A percentile compares a stretch with the other conserved stretches of the same genome.
Evolutionary conservation across 2,113 vertebrate genomes (phyloP).

Genomic region (Alligator mississippiensis): DNA sequence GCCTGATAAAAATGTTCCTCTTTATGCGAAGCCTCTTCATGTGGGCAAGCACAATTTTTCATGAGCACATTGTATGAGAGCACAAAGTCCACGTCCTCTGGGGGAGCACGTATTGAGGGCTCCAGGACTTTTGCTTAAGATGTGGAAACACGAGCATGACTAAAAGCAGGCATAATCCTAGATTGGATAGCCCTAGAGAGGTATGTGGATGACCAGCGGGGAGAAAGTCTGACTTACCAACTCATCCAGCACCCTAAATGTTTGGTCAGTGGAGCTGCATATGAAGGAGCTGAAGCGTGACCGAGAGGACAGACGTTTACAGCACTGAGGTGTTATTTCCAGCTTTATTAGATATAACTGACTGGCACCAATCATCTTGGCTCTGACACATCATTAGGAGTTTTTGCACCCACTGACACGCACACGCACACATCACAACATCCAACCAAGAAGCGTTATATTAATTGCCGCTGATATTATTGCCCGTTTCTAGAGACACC

Average conservation of each 20-base stretch:
- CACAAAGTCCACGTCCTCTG: neutral
- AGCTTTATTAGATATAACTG: constrained; percentile 74
- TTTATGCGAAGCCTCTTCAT: neutral
- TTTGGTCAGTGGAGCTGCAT: too few relatives aligned
- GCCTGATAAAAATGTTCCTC: neutral
- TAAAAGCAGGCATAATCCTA: too few relatives aligned
- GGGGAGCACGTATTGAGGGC: neutral
- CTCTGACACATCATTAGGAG: constrained; percentile 25
- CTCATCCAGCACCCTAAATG: too few relatives aligned
- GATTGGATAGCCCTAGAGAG: too few relatives aligned
- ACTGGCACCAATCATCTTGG: constrained; percentile 34
- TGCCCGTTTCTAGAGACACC: constrained; percentile 19
- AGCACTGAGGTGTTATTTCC: constrained; percentile 6
- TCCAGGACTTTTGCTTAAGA: too few relatives aligned
- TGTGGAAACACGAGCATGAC: too few relatives aligned
- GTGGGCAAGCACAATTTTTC: neutral
- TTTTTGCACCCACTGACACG: constrained; percentile 35
- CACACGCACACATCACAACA: constrained; percentile 53
- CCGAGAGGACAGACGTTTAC: neutral
- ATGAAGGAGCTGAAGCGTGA: neutral
- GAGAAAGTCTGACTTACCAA: too few relatives aligned
- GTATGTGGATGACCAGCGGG: too few relatives aligned
- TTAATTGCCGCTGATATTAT: constrained; percentile 29
- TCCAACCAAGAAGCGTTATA: constrained; percentile 53
- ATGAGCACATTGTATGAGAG: neutral